Base-by-base conservation (phyloP, 2,888 invertebrate genomes). In the Plagodis pulveraria region DNA sequence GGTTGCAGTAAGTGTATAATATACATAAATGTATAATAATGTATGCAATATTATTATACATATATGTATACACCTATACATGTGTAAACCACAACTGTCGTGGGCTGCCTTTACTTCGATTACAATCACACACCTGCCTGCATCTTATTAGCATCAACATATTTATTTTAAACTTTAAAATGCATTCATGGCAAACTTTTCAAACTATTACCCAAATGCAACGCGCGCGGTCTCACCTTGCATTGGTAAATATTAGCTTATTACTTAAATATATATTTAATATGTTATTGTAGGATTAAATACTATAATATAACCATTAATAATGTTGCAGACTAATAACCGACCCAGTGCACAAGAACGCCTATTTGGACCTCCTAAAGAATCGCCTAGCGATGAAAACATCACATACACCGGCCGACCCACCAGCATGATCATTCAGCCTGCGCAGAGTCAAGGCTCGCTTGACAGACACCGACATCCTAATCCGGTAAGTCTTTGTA, bases 311-410 rank as follows among this genome's bases (percentile, higher is more conserved):
- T 2, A 22, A 22, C 4, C 41, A 41, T 47, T 10, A 43, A 42
- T 10, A 43, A 42, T n/a, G 7, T 59, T 51, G 2, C 65, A 67
- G 75, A 68, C 71, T 63, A 67, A 62, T 62, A 81, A 67, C 62
- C 88, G 93, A 0, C 93, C 92, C 4, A 93, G 92, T 50, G 96
- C 96, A 0, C 96, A 96, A 74, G 96, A 96, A 79, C 93, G 96
- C 51, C 84, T 96, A 5, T 96, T 96, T 81, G 96, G 91, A 0
- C 70, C 92, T 50, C 72, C 91, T 65, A 77, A 85, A 74, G 81
- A 93, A 64, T 77, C 73, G 0, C 76, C 78, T 0, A 80, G 72
- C n/a, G 90, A 91, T 5, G 90, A 91, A 36, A 67, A 80, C 0
- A 67, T 84, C 0, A 84, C 87, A 0, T 91, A 89, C 76, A 80